Evolutionary conservation across 1,140 invertebrate genomes (phyloP), one percentile per base, ranked within the genome.

Genomic region (Drosophila yakuba): DNA sequence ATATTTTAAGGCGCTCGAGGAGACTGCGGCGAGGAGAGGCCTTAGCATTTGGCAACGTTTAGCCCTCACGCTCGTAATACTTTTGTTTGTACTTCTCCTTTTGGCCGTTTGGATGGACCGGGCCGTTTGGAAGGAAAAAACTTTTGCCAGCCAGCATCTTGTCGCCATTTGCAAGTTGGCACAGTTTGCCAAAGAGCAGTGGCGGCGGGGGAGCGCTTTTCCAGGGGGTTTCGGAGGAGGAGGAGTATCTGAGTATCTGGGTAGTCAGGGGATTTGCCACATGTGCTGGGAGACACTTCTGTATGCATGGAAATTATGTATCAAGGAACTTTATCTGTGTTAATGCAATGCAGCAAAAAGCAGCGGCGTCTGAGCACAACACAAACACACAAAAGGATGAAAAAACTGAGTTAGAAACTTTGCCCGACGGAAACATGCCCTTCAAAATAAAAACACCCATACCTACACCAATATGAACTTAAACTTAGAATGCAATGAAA

Each of bases 261-360:
- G 64, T 17, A 36, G 55, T 25, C 38, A 23, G 55, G 52, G 44
- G 57, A 62, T 36, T 55, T 57, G 62, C 58, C 83, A 86, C 83
- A 79, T 85, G 82, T 85, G 78, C 78, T 58, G 69, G 57, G 59
- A 60, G 79, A 78, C 71, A 78, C 78, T 89, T 88, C 63, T 74
- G 55, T 80, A 80, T 89, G 84, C 73, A 89, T 80, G 77, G 64
- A 89, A 89, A 89, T 89, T 84, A 89, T 89, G 84, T 89, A 89
- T 89, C 84, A 89, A 89, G 84, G 85, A 88, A 89, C 84, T 88
- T 88, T 89, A 88, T 88, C 84, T 88, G 84, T 88, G 84, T 89
- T 88, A 88, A 88, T 88, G 84, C 82, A 88, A 88, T 88, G 84
- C 84, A 88, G 80, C 84, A 88, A 84, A 88, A 83, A 74, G 67